Percentiles rank a stretch among this genome's conserved stretches.
These are phyloP conservation scores for Picus viridis DNA, from an alignment of 2,797 vertebrate species.

Conservation along the genomic window DNA sequence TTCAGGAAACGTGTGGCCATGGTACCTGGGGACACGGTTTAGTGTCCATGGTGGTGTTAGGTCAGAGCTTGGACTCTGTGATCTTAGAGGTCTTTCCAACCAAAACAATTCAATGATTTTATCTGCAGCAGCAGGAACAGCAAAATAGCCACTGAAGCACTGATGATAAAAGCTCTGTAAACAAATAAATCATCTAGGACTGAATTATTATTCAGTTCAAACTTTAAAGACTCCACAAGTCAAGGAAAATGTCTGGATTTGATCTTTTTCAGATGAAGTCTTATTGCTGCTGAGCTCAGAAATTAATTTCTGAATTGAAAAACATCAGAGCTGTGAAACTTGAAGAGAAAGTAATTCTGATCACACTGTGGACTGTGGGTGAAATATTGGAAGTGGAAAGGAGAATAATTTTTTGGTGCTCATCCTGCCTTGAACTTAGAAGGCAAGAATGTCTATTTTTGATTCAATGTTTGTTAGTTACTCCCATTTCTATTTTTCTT, in stretches of 20 bases:
- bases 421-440: background rate
- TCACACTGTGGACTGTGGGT: accelerated
- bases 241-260: background rate
- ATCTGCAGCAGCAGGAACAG: background rate
- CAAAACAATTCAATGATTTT: too few species aligned
- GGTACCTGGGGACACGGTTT: too few species aligned
- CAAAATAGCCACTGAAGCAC: background rate
- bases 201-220: background rate
- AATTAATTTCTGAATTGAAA: slow-evolving; percentile 9
- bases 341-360: background rate
- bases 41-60: too few species aligned
- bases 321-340: background rate
- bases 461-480: background rate
- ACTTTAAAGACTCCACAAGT: background rate
- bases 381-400: background rate
- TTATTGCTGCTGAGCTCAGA: background rate
- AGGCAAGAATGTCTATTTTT: background rate
- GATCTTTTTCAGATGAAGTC: background rate
- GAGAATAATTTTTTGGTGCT: background rate
- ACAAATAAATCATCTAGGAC: background rate
- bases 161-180: background rate
- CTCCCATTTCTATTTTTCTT: background rate
- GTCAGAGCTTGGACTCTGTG: too few species aligned
- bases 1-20: too few species aligned
- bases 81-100: too few species aligned